Conservation (phyloP, 2,888 invertebrate genomes). For the Yponomeuta cagnagella region DNA sequence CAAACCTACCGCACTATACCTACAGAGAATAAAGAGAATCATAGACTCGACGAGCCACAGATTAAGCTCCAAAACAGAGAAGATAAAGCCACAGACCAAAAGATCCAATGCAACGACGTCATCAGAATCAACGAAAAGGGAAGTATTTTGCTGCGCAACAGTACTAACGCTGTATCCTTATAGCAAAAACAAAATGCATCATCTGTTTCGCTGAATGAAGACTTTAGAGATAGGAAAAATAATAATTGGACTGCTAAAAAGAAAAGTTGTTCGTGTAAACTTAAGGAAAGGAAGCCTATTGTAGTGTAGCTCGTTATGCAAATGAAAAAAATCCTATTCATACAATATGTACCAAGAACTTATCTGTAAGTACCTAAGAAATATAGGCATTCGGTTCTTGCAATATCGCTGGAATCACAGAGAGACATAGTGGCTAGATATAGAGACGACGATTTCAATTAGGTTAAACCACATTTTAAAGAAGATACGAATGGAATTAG, state of each 20-base stretch:
- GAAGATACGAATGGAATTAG: no score
- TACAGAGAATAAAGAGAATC: slow-evolving; percentile 20
- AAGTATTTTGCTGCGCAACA: slow-evolving; percentile 58
- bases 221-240: slow-evolving; percentile 36
- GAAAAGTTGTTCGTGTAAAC: slow-evolving; percentile 63
- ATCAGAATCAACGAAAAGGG: slow-evolving; percentile 26
- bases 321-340: slow-evolving; percentile 1
- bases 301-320: slow-evolving; percentile 39
- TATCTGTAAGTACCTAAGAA: no score
- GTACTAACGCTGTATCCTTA: slow-evolving; percentile 10
- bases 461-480: no score
- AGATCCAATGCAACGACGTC: slow-evolving; percentile 32
- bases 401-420: no score
- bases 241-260: slow-evolving; percentile 44
- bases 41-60: slow-evolving; percentile 20
- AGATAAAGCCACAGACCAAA: slow-evolving; percentile 28
- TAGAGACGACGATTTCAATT: no score
- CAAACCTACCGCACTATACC: slow-evolving; percentile 38
- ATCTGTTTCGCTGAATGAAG: slow-evolving; percentile 52
- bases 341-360: background rate
- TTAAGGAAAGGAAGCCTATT: slow-evolving; percentile 57
- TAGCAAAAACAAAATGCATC: slow-evolving; percentile 27
- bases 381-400: no score
- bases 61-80: slow-evolving; percentile 19
- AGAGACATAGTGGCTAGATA: no score